Evolutionary conservation across 2,797 vertebrate genomes (phyloP), one percentile per base, ranked within the genome.

Genomic region (Phylloscopus collybita): DNA sequence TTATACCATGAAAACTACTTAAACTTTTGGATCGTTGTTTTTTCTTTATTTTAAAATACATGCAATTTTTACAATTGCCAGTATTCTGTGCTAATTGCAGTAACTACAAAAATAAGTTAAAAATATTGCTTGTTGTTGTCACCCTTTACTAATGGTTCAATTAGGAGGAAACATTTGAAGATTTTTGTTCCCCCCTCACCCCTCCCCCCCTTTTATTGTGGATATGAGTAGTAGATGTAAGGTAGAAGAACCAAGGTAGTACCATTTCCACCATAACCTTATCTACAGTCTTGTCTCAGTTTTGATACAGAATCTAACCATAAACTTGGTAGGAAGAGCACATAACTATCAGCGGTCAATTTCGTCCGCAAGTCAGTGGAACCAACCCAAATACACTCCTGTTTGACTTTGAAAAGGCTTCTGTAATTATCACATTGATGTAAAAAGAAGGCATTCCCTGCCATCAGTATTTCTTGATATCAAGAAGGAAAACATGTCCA

Each of bases 401-500:
- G 32, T 66, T 26, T 74, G 71, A 85, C 73, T 87, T 61, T 57
- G 29, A 69, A 88, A 71, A 29, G 44, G 32, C 27, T 89, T 75
- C 92, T 69, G 50, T 32, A 85, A 74, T 44, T 62, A 73, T 12
- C 53, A 50, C 19, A 32, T 4, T 3, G 51, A 87, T 71, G 57
- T 20, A 82, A 57, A 86, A 67, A 66, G 9, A 22, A 27, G 9
- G 25, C 27, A 87, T 85, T 67, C 66, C 13, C 64, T 80, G 76
- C 45, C 47, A 54, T 47, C 30, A 42, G 10, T 49, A 54, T 65
- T 80, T 86, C 75, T 78, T 20, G 5, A 4, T 36, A 85, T 22
- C 57, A 83, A 56, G 72, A 88, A 61, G 13, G 36, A 94, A 94
- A 89, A 80, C 17, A 47, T 13, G 18, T 70, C 67, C 34, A 56